Percentiles rank a stretch among this genome's conserved stretches.
These are phyloP conservation scores for Diploscapter pachys DNA, from an alignment of 1,140 invertebrate species.

Conservation along the genomic window DNA sequence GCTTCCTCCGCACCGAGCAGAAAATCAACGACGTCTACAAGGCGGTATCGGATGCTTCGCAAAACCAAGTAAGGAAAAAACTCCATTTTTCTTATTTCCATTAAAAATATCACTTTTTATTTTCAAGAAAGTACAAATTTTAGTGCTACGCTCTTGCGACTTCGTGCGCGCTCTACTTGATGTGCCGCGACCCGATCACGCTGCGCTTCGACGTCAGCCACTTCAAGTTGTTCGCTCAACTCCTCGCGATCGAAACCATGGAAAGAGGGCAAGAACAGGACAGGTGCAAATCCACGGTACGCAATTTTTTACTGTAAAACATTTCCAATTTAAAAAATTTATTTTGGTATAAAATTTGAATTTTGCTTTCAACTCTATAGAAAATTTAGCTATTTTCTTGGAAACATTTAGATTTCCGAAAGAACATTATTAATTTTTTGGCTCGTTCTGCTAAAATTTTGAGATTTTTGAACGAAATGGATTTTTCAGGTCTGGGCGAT, in stretches of 20 bases:
- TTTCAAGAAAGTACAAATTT: slow-evolving; percentile 4
- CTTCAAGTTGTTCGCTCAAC: slow-evolving; percentile 19
- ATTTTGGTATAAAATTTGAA: too few species aligned
- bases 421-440: not conserved
- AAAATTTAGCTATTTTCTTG: not conserved
- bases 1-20: slow-evolving; percentile 36
- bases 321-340: too few species aligned
- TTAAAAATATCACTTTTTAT: not conserved
- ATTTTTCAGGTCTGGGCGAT: slow-evolving; percentile 23
- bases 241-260: slow-evolving; percentile 21
- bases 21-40: slow-evolving; percentile 32
- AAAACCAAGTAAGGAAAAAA: slow-evolving; percentile 21
- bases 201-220: slow-evolving; percentile 14
- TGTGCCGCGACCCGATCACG: slow-evolving; percentile 15
- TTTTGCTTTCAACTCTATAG: too few species aligned
- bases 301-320: too few species aligned
- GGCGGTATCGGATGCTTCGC: slow-evolving; percentile 25
- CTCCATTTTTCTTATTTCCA: not conserved
- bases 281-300: not conserved
- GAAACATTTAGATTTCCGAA: not conserved
- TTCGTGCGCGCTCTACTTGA: slow-evolving; percentile 23
- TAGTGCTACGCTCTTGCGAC: slow-evolving; percentile 10
- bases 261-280: slow-evolving; percentile 13
- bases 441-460: not conserved
- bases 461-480: not conserved